Conservation (phyloP, 2,888 invertebrate genomes). For the Galeopsomyia nigrocyanea region DNA sequence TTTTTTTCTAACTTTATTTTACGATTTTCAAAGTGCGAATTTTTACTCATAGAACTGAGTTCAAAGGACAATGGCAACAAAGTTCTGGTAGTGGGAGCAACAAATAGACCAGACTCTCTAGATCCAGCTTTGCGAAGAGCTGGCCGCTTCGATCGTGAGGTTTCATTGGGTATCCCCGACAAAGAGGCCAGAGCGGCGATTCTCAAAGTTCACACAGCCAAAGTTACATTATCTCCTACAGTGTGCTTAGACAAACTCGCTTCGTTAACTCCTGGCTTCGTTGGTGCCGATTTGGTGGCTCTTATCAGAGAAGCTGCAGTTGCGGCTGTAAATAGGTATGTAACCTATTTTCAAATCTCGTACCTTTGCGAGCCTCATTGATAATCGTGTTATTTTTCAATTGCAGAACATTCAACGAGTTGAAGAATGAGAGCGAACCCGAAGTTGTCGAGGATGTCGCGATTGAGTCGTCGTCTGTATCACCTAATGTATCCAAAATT, state of each 20-base stretch:
- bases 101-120: slow-evolving; percentile 91
- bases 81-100: slow-evolving; percentile 94
- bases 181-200: slow-evolving; percentile 86
- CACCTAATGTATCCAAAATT: slow-evolving; percentile 34
- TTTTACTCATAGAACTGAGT: slow-evolving; percentile 67
- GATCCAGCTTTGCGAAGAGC: slow-evolving; percentile 93
- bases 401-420: slow-evolving; percentile 62
- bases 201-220: slow-evolving; percentile 78
- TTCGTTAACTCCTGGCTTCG: slow-evolving; percentile 93
- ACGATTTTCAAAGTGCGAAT: background rate
- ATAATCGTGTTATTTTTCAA: slow-evolving; percentile 8
- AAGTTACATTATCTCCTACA: slow-evolving; percentile 77
- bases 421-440: slow-evolving; percentile 56
- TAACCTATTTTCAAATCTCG: background rate
- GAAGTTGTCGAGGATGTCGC: no score
- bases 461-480: no score
- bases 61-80: slow-evolving; percentile 72
- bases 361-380: background rate
- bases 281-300: slow-evolving; percentile 93
- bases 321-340: slow-evolving; percentile 82
- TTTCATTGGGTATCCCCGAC: slow-evolving; percentile 94
- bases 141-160: slow-evolving; percentile 94
- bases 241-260: slow-evolving; percentile 83
- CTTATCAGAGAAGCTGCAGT: slow-evolving; percentile 90
- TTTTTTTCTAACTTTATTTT: background rate